A percentile compares a stretch with the other conserved stretches of the same genome.
phyloP scores from a whole-genome alignment of 2,113 vertebrate genomes.

The Lamprotornis superbus region DNA sequence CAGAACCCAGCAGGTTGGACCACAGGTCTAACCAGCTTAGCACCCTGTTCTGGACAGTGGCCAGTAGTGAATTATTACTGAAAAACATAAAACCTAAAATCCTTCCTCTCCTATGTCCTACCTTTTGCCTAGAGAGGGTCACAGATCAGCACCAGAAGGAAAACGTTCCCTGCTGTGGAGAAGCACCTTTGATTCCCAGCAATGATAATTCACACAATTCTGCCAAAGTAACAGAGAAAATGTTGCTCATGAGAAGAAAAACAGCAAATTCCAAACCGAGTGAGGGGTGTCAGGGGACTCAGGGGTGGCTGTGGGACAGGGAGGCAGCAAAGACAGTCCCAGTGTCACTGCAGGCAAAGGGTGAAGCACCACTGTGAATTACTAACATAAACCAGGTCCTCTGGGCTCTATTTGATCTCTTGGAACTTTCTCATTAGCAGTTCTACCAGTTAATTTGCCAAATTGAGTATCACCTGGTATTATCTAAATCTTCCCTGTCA shows the following conservation, averaged over 20 bases:
- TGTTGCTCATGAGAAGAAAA: background rate
- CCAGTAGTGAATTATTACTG: background rate
- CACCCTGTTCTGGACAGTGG: background rate
- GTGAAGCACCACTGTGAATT: background rate
- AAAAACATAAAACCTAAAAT: background rate
- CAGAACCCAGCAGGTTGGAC: background rate
- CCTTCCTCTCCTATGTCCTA: background rate
- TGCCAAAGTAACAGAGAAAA: background rate
- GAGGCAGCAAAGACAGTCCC: background rate
- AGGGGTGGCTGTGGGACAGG: background rate
- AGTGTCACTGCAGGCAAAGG: background rate
- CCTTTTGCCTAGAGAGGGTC: background rate
- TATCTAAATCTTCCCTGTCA: background rate
- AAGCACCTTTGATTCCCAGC: slow-evolving; percentile 25
- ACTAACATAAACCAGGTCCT: background rate
- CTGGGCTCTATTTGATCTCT: background rate
- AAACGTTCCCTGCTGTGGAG: background rate
- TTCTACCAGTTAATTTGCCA: background rate
- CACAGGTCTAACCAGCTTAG: background rate
- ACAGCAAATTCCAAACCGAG: background rate
- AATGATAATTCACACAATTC: background rate
- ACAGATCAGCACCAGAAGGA: background rate
- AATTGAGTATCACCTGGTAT: background rate
- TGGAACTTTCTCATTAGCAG: background rate
- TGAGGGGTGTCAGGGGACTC: background rate